Evolutionary conservation across 1,140 invertebrate genomes (phyloP).

Genomic region (Tetragonula clypearis): DNA sequence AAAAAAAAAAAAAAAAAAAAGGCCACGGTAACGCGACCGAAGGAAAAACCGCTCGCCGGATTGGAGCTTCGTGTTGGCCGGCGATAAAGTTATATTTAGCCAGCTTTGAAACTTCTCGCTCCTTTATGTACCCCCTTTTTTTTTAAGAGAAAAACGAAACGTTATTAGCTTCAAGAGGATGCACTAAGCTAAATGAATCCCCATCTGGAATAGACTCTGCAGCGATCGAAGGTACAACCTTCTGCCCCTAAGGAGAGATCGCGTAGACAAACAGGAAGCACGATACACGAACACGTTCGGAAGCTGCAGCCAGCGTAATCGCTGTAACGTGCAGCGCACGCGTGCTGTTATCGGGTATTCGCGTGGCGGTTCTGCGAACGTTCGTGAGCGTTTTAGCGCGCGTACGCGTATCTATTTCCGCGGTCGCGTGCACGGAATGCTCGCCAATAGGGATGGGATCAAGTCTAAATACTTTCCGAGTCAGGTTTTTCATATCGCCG

Average conservation of each 20-base stretch:
- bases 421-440: slow-evolving; percentile 5
- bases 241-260: not conserved
- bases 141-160: not conserved
- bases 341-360: not conserved
- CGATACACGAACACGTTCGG: not conserved
- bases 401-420: slow-evolving; percentile 11
- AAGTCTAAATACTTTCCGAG: no score
- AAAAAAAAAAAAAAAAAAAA: not conserved
- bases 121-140: not conserved
- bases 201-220: not conserved
- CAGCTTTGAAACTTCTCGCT: not conserved
- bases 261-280: not conserved
- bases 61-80: not conserved
- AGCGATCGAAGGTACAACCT: not conserved
- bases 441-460: not conserved
- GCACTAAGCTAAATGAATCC: not conserved
- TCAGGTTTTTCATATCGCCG: no score
- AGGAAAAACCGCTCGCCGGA: not conserved
- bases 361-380: not conserved
- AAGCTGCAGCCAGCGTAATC: not conserved
- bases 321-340: not conserved
- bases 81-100: slow-evolving; percentile 30
- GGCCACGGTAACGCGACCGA: not conserved
- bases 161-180: not conserved
- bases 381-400: slow-evolving; percentile 2